A percentile compares a stretch with the other conserved stretches of the same genome.
Evolutionary conservation across 2,113 vertebrate genomes (phyloP).

Genomic region (Myrmophylax atrothorax): DNA sequence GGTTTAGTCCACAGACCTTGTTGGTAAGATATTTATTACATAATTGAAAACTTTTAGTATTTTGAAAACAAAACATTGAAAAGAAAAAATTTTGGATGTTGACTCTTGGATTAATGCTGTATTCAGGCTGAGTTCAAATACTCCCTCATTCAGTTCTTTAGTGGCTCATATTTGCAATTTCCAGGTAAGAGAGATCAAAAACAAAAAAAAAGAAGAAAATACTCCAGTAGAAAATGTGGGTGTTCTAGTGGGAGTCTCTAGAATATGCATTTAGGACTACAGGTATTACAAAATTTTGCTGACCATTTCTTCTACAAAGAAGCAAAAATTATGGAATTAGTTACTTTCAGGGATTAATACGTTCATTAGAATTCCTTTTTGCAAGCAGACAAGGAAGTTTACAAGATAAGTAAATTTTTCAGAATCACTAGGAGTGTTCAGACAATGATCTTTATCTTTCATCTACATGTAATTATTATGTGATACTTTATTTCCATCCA

Average conservation of each 20-base stretch:
- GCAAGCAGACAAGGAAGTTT: not conserved
- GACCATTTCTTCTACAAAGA: not conserved
- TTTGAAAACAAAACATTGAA: not conserved
- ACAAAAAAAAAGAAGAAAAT: not conserved
- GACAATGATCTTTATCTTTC: not conserved
- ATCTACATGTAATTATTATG: not conserved
- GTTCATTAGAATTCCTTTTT: not conserved
- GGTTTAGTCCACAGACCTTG: constrained; percentile 88
- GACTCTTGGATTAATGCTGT: not conserved
- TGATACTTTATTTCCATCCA: not conserved
- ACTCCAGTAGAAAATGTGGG: not conserved
- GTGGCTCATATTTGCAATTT: not conserved
- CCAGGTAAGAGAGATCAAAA: not conserved
- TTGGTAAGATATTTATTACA: constrained; percentile 79
- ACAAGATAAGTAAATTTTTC: not conserved
- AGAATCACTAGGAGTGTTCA: not conserved
- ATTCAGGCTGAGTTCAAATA: not conserved
- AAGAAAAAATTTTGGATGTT: not conserved
- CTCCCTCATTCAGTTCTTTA: not conserved
- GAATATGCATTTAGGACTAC: not conserved
- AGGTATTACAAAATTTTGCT: not conserved
- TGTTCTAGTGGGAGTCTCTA: not conserved
- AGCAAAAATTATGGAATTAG: not conserved
- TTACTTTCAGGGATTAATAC: not conserved
- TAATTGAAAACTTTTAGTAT: not conserved